phyloP scores from a whole-genome alignment of 2,888 invertebrate species.

The Charanyca ferruginea region DNA sequence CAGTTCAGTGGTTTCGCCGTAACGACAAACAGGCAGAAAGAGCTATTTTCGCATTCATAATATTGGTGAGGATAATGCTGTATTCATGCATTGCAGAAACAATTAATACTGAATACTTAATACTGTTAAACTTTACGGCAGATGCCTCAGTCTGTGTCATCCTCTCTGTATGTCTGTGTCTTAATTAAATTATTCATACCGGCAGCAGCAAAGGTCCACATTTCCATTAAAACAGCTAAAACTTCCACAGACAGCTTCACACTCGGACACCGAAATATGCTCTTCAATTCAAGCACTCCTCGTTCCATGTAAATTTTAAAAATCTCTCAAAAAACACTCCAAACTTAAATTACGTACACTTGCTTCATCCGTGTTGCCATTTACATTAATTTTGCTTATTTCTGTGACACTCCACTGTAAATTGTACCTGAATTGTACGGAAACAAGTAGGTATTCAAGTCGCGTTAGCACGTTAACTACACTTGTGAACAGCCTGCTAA shows the following conservation, averaged over 20 bases:
- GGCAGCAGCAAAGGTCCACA: not conserved
- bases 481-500: conserved; percentile 60
- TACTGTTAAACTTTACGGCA: not conserved
- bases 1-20: too few relatives aligned
- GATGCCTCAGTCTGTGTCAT: not conserved
- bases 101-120: not conserved
- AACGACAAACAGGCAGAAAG: not conserved
- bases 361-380: conserved; percentile 40
- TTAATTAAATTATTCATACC: conserved; percentile 20
- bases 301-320: conserved; percentile 16
- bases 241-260: conserved; percentile 26
- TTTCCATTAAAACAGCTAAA: conserved; percentile 15
- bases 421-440: conserved; percentile 60
- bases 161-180: not conserved
- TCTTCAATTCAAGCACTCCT: conserved; percentile 17
- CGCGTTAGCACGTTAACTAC: conserved; percentile 58
- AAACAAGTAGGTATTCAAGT: conserved; percentile 65
- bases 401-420: conserved; percentile 54
- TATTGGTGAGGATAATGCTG: not conserved
- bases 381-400: conserved; percentile 64
- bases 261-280: conserved; percentile 32
- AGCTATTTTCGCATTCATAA: not conserved
- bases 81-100: not conserved
- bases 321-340: conserved; percentile 27
- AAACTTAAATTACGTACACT: conserved; percentile 30